These are phyloP conservation scores for Rallus crepitans DNA, from an alignment of 2,797 vertebrate species.

Conservation along the genomic window DNA sequence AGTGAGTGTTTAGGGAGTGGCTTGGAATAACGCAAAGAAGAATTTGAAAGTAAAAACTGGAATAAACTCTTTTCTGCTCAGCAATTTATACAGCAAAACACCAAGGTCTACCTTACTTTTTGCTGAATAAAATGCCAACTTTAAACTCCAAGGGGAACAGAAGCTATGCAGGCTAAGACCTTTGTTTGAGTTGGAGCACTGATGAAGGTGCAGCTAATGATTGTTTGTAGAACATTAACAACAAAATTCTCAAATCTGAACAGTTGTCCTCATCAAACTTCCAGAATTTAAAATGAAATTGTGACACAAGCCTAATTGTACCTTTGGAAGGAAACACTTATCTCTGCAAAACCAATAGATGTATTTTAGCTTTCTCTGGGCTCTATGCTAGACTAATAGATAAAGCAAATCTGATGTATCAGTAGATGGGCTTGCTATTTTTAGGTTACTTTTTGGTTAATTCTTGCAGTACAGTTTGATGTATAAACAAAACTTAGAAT, in stretches of 20 bases:
- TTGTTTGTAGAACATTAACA: background rate
- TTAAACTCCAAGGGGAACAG: background rate
- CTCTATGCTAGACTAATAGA: background rate
- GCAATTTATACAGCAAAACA: background rate
- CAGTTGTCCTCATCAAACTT: background rate
- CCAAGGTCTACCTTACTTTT: background rate
- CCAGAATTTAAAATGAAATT: background rate
- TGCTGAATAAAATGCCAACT: background rate
- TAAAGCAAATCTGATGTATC: background rate
- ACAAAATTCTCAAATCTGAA: background rate
- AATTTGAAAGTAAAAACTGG: background rate
- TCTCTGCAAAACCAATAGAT: background rate
- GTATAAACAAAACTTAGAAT: background rate
- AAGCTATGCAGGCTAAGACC: background rate
- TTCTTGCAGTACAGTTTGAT: background rate
- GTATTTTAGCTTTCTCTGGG: background rate
- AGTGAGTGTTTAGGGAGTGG: background rate
- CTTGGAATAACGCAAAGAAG: background rate
- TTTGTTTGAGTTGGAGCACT: background rate
- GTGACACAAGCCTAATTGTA: background rate
- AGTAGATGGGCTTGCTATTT: background rate
- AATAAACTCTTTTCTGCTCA: background rate
- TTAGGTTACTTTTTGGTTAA: background rate
- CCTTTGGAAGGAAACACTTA: background rate
- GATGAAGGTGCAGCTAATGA: background rate